Evolutionary conservation across 2,113 vertebrate species (phyloP).

Genomic region (Peromyscus californicus): DNA sequence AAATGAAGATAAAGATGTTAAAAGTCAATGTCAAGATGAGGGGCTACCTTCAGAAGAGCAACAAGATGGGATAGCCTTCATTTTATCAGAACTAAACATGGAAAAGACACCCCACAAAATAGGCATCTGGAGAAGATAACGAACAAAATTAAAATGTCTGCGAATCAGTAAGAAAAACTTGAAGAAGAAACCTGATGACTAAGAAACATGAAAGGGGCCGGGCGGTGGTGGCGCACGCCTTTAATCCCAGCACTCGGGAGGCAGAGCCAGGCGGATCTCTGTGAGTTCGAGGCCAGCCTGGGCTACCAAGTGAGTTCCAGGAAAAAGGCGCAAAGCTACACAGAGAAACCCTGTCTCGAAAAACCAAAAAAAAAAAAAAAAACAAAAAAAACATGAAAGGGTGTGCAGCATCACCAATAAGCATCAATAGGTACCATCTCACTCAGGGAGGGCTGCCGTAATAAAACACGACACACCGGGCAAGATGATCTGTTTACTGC

Average conservation of each 20-base stretch:
- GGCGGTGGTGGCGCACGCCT: too few relatives aligned
- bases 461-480: neutral
- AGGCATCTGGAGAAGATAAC: constrained; percentile 32
- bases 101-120: constrained; percentile 24
- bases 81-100: constrained; percentile 3
- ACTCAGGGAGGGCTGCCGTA: neutral
- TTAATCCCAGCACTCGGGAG: too few relatives aligned
- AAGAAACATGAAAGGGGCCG: neutral
- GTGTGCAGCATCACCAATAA: neutral
- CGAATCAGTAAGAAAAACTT: constrained; percentile 7
- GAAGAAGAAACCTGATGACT: neutral
- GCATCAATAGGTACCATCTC: neutral
- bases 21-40: neutral
- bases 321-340: too few relatives aligned
- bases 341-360: too few relatives aligned
- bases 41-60: neutral
- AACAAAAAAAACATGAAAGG: neutral
- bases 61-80: neutral
- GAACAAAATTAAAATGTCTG: constrained; percentile 4
- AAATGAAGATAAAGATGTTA: constrained; percentile 1
- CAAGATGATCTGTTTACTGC: neutral
- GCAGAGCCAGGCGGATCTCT: too few relatives aligned
- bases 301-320: too few relatives aligned
- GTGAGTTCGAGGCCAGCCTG: too few relatives aligned
- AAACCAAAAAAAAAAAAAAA: too few relatives aligned